Base-by-base conservation (phyloP, 2,888 invertebrate genomes). In the Exocentrus adspersus region DNA sequence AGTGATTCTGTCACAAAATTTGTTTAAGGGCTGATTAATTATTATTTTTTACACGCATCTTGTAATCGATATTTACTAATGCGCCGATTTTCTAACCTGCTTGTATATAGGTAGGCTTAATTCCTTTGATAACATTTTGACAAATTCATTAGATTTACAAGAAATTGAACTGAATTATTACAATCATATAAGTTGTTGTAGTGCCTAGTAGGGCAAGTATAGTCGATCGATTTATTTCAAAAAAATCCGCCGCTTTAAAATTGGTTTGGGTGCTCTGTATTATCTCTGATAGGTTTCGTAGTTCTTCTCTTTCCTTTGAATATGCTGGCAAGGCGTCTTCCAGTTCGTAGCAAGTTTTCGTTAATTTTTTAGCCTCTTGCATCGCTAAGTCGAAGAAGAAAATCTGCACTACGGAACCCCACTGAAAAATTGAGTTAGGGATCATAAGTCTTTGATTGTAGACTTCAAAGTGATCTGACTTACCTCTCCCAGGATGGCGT, bases 171-270 rank as follows among this genome's bases (percentile, higher is more conserved):
- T 58, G 58, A 5, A 58, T 32, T 16, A 48, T n/a, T n/a, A 48
- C 58, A 17, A 58, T 45, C 10, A 48, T 30, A 32, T 58, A 58
- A 6, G 50, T 46, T 1, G 48, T 19, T 7, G 24, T 48, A 19
- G 45, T 48, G 14, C 46, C 14, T 1, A 58, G n/a, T 3, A 58
- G 10, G 19, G 48, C 14, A 19, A 58, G 32, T 19, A 58, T 17
- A 9, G 58, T 48, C 10, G 48, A 32, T 16, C 28, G 21, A 43
- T 43, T 42, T 30, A 52, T 17, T 21, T 21, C 42, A 45, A 43
- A 57, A 45, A 57, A 42, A 41, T 42, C 58, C 10, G 21, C 32
- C 24, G 52, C 52, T 1, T 24, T 37, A 42, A 52, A 48, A 28
- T 20, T 30, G 9, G 30, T 9, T 2, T n/a, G 10, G 9, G 9